These are phyloP conservation scores for Dendroctonus ponderosae DNA, from an alignment of 1,140 invertebrate genomes.

Conservation along the genomic window DNA sequence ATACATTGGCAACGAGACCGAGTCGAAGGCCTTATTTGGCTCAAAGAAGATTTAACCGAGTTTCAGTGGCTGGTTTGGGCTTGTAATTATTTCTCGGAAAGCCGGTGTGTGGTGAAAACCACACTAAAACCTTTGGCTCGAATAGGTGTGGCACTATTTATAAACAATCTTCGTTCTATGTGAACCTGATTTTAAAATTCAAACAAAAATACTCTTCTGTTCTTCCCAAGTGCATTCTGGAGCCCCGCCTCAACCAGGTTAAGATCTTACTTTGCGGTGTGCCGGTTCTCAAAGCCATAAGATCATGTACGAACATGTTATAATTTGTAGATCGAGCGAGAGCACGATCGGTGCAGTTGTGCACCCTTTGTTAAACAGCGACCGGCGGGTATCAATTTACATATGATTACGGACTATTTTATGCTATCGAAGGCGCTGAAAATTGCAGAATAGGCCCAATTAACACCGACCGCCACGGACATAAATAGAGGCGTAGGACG, in stretches of 20 bases:
- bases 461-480: conserved; percentile 28
- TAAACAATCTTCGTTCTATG: background rate
- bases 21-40: conserved; percentile 41
- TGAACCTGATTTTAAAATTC: background rate
- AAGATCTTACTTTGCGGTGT: background rate
- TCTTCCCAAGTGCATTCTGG: background rate
- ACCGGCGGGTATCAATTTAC: conserved; percentile 29
- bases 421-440: conserved; percentile 29
- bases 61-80: conserved; percentile 10
- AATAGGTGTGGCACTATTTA: background rate
- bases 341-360: conserved; percentile 18
- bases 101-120: background rate
- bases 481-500: conserved; percentile 8
- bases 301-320: conserved; percentile 22
- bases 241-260: background rate
- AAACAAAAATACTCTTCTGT: background rate
- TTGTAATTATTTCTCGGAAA: conserved; percentile 28
- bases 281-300: conserved; percentile 2
- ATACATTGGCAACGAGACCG: conserved; percentile 41
- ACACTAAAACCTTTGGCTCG: background rate
- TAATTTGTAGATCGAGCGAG: conserved; percentile 22
- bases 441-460: conserved; percentile 33
- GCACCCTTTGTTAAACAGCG: conserved; percentile 25
- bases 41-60: conserved; percentile 38
- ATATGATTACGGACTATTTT: conserved; percentile 28